Percentiles rank a stretch among this genome's conserved stretches.
Evolutionary conservation across 2,113 vertebrate species (phyloP).

Genomic region (Corydoras sp.): DNA sequence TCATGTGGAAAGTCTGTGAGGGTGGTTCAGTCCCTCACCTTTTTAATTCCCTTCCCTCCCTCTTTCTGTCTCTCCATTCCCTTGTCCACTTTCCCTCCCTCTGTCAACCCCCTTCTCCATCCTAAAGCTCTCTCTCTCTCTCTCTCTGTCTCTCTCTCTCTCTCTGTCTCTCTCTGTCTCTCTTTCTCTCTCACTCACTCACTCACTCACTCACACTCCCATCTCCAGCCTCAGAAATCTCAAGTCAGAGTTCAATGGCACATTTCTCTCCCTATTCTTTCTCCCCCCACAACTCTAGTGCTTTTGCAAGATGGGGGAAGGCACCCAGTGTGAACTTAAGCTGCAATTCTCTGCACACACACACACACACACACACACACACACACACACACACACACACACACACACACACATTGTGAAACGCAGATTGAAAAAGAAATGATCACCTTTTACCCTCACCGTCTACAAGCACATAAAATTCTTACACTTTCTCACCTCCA

Average conservation of each 20-base stretch:
- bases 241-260: constrained; percentile 53
- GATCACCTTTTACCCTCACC: constrained; percentile 36
- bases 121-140: constrained; percentile 25
- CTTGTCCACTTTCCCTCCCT: constrained; percentile 17
- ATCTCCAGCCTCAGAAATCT: constrained; percentile 45
- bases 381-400: too few species aligned
- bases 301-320: constrained; percentile 34
- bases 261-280: constrained; percentile 22
- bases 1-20: constrained; percentile 64
- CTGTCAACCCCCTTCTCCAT: constrained; percentile 20
- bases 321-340: constrained; percentile 47
- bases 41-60: constrained; percentile 53
- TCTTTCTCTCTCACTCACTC: neutral
- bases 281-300: constrained; percentile 25
- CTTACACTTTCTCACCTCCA: constrained; percentile 14
- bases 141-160: constrained; percentile 13
- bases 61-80: constrained; percentile 40
- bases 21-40: constrained; percentile 56
- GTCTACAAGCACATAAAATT: constrained; percentile 29
- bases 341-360: constrained; percentile 38
- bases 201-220: constrained; percentile 27
- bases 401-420: constrained; percentile 46
- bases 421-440: constrained; percentile 49
- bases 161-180: constrained; percentile 22
- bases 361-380: too few species aligned